Evolutionary conservation across 1,140 invertebrate species (phyloP), one percentile per base, ranked within the genome.

Genomic region (Portunus trituberculatus): DNA sequence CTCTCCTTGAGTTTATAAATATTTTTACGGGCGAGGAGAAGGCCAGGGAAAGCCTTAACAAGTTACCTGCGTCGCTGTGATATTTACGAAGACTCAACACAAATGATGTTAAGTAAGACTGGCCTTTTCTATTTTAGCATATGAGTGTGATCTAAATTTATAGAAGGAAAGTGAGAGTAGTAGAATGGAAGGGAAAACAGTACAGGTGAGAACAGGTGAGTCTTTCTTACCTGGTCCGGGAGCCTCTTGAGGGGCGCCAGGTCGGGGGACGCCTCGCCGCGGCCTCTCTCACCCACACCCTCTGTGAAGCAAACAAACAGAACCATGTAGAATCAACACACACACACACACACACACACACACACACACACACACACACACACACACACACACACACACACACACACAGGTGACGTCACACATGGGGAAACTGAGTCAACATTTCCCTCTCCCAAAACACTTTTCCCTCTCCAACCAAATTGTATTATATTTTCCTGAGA

Each of bases 241-340:
- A 91, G 46, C 25, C 89, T 31, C n/a, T 91, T 91, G 46, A 59
- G 46, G 2, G 20, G 31, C 46, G 89, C 46, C 25, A 28, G 89
- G 89, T 91, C 89, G 16, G 89, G 89, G 46, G 89, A 91, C 25
- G 89, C 31, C 39, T 87, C 89, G 89, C n/a, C 88, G 48, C 88
- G 88, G 2, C 88, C 88, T 48, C 88, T 39, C 31, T 90, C 88
- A 25, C 88, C 89, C n/a, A 59, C 89, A 7, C 59, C 59, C 89
- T 91, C 89, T 91, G 89, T 48, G 46, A 91, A 0, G 59, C 89
- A 91, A 91, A 59, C 20, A 59, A 59, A 91, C 46, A 28, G 20
- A 52, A 8, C 12, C 16, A 76, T 76, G 67, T n/a, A 76, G 67
- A 20, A 59, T 59, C 67, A 59, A 59, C 52, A 59, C 52, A 39